Base-by-base conservation (phyloP, 2,888 invertebrate species). In the Dendrolimus houi region DNA sequence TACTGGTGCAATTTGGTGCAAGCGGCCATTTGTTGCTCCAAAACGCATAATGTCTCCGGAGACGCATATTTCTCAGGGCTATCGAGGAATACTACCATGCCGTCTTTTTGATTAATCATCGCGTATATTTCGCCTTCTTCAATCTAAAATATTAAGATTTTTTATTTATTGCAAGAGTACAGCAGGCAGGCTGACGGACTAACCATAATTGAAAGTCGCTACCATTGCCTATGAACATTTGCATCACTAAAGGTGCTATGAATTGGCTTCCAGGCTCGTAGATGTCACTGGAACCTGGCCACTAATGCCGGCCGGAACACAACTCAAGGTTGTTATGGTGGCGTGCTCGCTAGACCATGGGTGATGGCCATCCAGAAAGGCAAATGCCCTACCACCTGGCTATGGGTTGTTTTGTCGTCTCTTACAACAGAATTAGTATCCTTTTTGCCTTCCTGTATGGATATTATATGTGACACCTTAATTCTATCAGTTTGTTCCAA, bases 51-150 rank as follows among this genome's bases (percentile, higher is more conserved):
- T 88, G 98, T 98, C 73, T 94, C 93, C 0, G 97, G 96, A 62
- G 97, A 96, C 71, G 97, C 96, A 81, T 96, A 98, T 81, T 97
- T 98, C 79, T 98, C 98, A 9, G 98, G 98, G 82, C 97, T 97
- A 75, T 99, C 98, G 69, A 97, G 94, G 81, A 99, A 99, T 57
- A 97, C 93, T 13, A 99, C 98, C 98, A 99, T 99, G 12, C 99
- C 98, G 87, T 99, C 98, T 83, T 97, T 97, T 88, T 98, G 97
- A 89, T 98, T 98, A 66, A 99, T 98, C 72, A 96, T 96, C 41
- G 99, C 99, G 89, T 95, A 98, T 70, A 99, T 99, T 91, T 98
- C 98, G 57, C 97, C 96, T 80, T 98, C 97, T 88, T 98, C 98
- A 74, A 99, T 99, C 98, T 98, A 71, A 58, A 58, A 56, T 53